Evolutionary conservation across 2,888 invertebrate genomes (phyloP).

Genomic region (Polyploca ridens): DNA sequence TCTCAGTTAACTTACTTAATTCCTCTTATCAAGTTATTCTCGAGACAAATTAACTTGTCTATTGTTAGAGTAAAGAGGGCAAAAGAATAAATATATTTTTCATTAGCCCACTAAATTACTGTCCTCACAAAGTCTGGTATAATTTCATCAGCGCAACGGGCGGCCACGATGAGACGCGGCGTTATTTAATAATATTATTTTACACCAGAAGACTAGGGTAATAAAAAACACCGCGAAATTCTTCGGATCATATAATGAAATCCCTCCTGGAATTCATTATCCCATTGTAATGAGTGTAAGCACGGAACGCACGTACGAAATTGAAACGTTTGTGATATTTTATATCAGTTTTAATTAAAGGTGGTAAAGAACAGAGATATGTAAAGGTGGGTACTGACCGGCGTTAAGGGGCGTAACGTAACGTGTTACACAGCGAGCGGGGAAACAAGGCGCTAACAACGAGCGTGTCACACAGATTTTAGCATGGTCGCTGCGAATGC

Average conservation of each 20-base stretch:
- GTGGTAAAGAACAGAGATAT: background rate
- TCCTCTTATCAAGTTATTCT: background rate
- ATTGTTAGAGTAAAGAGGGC: background rate
- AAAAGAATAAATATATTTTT: background rate
- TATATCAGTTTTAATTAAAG: background rate
- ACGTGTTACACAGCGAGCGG: too few species aligned
- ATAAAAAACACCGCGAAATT: background rate
- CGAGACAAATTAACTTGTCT: slow-evolving; percentile 1
- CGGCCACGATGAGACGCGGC: background rate
- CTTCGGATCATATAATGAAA: background rate
- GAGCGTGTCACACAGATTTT: too few species aligned
- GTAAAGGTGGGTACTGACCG: too few species aligned
- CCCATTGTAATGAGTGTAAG: background rate
- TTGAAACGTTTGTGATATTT: slow-evolving; percentile 5
- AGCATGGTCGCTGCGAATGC: too few species aligned
- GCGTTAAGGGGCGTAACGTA: too few species aligned
- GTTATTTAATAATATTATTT: background rate
- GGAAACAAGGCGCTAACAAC: too few species aligned
- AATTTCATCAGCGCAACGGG: slow-evolving; percentile 4
- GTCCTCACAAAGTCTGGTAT: background rate
- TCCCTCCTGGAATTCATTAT: background rate
- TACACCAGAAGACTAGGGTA: background rate
- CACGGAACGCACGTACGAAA: background rate
- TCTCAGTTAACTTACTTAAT: background rate
- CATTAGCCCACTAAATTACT: background rate